Conservation (phyloP, 2,113 vertebrate genomes). For the Notechis scutatus region DNA sequence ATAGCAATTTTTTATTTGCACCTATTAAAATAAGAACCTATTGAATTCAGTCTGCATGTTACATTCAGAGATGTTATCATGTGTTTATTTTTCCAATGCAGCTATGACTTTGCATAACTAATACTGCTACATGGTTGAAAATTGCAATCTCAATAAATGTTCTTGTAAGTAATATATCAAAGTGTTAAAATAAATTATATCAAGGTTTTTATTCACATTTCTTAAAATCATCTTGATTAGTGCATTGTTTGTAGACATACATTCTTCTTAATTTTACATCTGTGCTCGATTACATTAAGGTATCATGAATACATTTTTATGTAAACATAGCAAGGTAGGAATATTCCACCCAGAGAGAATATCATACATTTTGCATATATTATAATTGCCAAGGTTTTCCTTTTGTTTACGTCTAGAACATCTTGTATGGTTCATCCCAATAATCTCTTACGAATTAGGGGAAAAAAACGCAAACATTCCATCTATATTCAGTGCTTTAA, state of each 20-base stretch:
- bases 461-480: conserved; percentile 8
- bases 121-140: not conserved
- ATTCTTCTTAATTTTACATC: not conserved
- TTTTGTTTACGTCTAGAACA: not conserved
- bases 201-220: not conserved
- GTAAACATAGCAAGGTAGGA: not conserved
- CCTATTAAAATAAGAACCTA: not conserved
- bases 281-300: not conserved
- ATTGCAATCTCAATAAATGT: not conserved
- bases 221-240: not conserved
- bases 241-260: not conserved
- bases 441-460: conserved; percentile 30
- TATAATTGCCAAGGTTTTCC: not conserved
- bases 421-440: not conserved
- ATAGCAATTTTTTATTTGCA: not conserved
- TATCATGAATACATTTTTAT: not conserved
- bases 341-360: not conserved
- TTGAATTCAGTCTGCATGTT: not conserved
- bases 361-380: conserved; percentile 14
- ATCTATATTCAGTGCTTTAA: conserved; percentile 36
- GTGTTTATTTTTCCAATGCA: not conserved
- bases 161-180: not conserved
- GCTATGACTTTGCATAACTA: not conserved
- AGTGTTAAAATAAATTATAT: not conserved
- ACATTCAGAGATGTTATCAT: not conserved